These are phyloP conservation scores for Nasonia longicornis DNA, from an alignment of 1,140 invertebrate species.

Conservation along the genomic window DNA sequence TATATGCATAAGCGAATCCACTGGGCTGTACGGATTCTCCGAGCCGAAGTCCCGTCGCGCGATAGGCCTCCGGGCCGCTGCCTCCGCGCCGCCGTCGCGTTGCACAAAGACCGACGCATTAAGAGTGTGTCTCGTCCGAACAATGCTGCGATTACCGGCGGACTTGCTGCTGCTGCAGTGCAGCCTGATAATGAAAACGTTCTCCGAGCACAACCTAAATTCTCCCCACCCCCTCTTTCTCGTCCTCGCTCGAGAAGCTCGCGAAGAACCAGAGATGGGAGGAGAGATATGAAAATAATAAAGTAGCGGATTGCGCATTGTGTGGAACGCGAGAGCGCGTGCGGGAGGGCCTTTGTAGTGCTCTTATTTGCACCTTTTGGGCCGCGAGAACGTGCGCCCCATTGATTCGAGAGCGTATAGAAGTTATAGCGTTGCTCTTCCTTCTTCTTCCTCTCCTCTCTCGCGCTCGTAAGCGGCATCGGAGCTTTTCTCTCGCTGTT, in stretches of 20 bases:
- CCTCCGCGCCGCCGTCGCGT: too few species aligned
- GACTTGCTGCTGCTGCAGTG: not conserved
- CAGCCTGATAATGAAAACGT: slow-evolving; percentile 24
- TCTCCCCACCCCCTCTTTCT: not conserved
- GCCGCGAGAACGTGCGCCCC: not conserved
- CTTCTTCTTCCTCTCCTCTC: not conserved
- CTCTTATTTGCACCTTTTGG: not conserved
- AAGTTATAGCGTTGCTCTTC: not conserved
- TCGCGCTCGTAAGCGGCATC: not conserved
- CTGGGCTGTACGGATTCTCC: not conserved
- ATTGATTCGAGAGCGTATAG: not conserved
- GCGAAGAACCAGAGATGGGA: not conserved
- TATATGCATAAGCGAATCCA: not conserved
- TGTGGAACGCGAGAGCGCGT: not conserved
- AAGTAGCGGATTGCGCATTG: slow-evolving; percentile 31
- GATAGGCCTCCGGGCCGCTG: not conserved
- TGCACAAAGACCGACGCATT: slow-evolving; percentile 15
- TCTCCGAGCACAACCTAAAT: not conserved
- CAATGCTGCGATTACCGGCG: slow-evolving; percentile 34
- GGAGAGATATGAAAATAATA: slow-evolving; percentile 9
- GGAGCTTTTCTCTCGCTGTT: not conserved
- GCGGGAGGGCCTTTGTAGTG: too few species aligned
- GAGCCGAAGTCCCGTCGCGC: not conserved
- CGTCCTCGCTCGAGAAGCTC: not conserved
- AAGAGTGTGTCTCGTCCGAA: slow-evolving; percentile 25